Conservation (phyloP, 1,140 invertebrate genomes). For the Gonatopus flavifemur region DNA sequence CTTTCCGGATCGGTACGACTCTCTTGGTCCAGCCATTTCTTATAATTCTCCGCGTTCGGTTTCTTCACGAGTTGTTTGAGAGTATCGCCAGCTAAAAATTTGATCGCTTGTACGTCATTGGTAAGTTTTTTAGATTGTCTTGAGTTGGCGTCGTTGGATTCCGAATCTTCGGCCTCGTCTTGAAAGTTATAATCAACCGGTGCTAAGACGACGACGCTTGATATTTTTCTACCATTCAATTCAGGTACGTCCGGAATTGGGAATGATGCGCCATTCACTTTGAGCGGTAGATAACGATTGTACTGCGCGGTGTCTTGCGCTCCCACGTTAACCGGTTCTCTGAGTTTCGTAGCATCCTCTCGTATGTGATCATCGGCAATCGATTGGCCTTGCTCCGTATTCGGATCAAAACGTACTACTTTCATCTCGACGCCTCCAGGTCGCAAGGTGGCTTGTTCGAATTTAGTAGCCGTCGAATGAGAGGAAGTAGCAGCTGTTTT, state of each 20-base stretch:
- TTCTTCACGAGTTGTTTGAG: conserved; percentile 75
- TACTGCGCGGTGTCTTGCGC: conserved; percentile 65
- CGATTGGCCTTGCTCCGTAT: conserved; percentile 70
- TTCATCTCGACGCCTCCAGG: conserved; percentile 76
- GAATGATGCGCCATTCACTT: conserved; percentile 81
- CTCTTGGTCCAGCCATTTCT: conserved; percentile 77
- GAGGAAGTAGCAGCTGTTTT: neutral
- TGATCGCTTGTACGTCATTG: conserved; percentile 55
- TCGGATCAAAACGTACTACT: conserved; percentile 77
- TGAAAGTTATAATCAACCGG: conserved; percentile 71
- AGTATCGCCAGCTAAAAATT: conserved; percentile 65
- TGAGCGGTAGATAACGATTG: conserved; percentile 79
- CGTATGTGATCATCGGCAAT: conserved; percentile 73
- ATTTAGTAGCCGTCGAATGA: conserved; percentile 38
- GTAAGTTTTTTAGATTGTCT: conserved; percentile 43
- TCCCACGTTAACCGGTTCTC: conserved; percentile 73
- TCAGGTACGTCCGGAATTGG: conserved; percentile 76
- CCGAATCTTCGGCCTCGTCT: conserved; percentile 46
- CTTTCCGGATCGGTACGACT: conserved; percentile 68
- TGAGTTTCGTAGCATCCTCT: conserved; percentile 71
- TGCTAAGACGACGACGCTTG: conserved; percentile 79
- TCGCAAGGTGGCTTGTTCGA: conserved; percentile 55
- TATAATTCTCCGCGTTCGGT: conserved; percentile 74
- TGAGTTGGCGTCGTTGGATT: conserved; percentile 24
- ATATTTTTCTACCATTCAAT: conserved; percentile 71